Evolutionary conservation across 2,797 vertebrate species (phyloP), one percentile per base, ranked within the genome.

Genomic region (Myotis myotis): DNA sequence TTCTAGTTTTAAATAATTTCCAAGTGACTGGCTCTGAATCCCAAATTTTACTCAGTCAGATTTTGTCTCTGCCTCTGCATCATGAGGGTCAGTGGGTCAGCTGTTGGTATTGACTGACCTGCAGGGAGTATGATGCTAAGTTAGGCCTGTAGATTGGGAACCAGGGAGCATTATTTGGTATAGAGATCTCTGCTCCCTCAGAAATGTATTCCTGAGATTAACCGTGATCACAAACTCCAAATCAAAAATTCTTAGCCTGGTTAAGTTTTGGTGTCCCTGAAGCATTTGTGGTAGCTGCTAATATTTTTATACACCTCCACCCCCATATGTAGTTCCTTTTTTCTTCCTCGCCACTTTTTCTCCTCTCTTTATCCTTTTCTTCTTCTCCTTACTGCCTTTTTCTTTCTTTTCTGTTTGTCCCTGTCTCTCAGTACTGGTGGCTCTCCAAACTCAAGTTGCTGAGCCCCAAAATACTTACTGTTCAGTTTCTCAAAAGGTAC

Each of bases 191-290:
- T 91, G 17, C 87, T 89, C 49, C 20, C 44, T 94, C 47, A 78
- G 72, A 91, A 95, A 82, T 78, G 38, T 53, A 49, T 88, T 84
- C 28, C 62, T 87, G 55, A 70, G 10, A 17, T 95, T 93, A 87
- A 64, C 78, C 49, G 12, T 89, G 44, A 76, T 81, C 66, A 72
- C 57, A 91, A 1, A 95, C 44, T 86, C 66, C 85, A 90, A 89
- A 95, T 47, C 47, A 44, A 90, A 94, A 49, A 62, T 30, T 64
- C 33, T 89, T 89, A 51, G 3, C 62, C 22, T 87, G 23, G 49
- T 79, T 82, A 92, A 71, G 33, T 82, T 91, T 92, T 84, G 36
- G 38, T 87, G 33, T 91, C 51, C 57, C 25, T 28, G 28, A 90
- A 89, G 60, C 71, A 64, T 72, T 79, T 76, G 25, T 10, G 51